Evolutionary conservation across 1,140 invertebrate genomes (phyloP), one percentile per base, ranked within the genome.

Genomic region (Cyclargus thomasi): DNA sequence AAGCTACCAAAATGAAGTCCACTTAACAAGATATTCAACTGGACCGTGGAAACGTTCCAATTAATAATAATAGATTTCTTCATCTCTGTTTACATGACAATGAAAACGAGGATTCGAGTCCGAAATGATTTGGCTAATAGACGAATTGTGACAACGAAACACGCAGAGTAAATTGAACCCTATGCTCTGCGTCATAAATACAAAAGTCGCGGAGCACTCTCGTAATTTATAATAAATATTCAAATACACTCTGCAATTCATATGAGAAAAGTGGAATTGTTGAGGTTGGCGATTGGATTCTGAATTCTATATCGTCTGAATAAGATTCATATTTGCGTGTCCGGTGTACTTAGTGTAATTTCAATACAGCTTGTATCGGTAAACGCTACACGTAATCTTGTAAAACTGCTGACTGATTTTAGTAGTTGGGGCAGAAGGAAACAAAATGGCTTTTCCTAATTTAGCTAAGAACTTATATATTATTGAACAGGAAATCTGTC

Each of bases 221-320:
- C 53, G 35, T 64, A 67, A 70, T 67, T 67, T 55, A 67, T 64
- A 67, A 70, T 70, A 70, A 67, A 70, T 70, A 70, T 67, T 70
- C 69, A 70, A 35, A 66, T 66, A 53, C 53, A 66, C 55, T 57
- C 64, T 17, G 23, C 64, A 57, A 66, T 66, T 66, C 64, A 66
- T 66, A 55, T 59, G 53, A 66, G 64, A 53, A 66, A 20, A 66
- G 22, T 22, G 64, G 23, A 53, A 53, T 59, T 62, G 22, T 18
- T 59, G 18, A 11, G 10, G 10, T 18, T 18, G 10, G 20, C 4
- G 20, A 59, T 59, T 59, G 55, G 55, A 59, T 59, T 59, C 14
- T 59, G 55, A 59, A 59, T 59, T 59, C 20, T 59, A 59, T 59
- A 59, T 59, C 55, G 3, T 20, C 18, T 59, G 20, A 5, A 59